Base-by-base conservation (phyloP, 1,140 invertebrate species). In the Patella vulgata region DNA sequence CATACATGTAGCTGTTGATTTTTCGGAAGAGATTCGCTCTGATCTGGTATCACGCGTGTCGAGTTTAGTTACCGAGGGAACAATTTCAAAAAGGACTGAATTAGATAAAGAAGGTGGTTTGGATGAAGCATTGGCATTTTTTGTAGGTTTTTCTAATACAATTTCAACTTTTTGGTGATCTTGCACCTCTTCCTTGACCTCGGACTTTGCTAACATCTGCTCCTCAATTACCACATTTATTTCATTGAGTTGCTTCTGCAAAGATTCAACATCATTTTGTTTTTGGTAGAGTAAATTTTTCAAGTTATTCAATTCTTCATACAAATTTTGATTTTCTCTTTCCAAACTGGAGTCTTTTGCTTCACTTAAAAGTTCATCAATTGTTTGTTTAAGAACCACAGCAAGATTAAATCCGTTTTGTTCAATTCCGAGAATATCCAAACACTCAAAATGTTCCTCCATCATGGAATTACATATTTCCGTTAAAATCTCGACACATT, bases 371-470 rank as follows among this genome's bases (percentile, higher is more conserved):
- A 2, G 3, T 23, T 19, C 1, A 14, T 17, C 1, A 27, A 14
- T n/a, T 19, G 27, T 21, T 19, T 57, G 25, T 9, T 28, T 23
- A 5, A 27, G 6, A 25, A 17, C 47, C 28, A 27, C 19, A 27
- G 21, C 12, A 17, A 21, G 6, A 14, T 48, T 23, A 27, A 48
- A 14, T 52, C 58, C 21, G 25, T 23, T 8, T 19, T 8, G 1
- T 46, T 43, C 12, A 33, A 47, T 53, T 14, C 52, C 55, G 19
- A 70, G 43, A 9, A 69, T 19, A 11, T 71, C 43, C 1, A 65
- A 36, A 55, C 70, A 68, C 43, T 66, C 53, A 31, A 69, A 55
- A n/a, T 68, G 33, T 25, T 70, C 70, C 14, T 69, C 66, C 21
- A 68, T 62, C 40, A 68, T 44, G 14, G 52, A 44, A 39, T 70